Conservation (phyloP, 1,140 invertebrate genomes). For the Pachypsylla venusta region DNA sequence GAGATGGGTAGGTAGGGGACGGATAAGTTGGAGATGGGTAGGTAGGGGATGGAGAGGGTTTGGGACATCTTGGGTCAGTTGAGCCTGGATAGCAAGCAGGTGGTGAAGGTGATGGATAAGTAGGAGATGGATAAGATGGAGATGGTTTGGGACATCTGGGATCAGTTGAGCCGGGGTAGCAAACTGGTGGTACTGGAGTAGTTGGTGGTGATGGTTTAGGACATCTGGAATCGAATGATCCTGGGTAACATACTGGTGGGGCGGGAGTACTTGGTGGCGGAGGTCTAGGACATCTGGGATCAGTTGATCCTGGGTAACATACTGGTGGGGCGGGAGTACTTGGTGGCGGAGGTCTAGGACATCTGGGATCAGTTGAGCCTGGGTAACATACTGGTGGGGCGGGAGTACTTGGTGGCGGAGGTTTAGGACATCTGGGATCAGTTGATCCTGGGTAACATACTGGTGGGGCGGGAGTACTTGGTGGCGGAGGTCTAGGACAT, state of each 20-base stretch:
- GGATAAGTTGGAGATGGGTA: constrained; percentile 21
- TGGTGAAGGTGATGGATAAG: too few species aligned
- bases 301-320: too few species aligned
- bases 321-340: too few species aligned
- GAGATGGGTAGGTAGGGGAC: constrained; percentile 25
- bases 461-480: constrained; percentile 12
- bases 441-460: constrained; percentile 26
- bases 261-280: too few species aligned
- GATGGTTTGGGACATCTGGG: constrained; percentile 26
- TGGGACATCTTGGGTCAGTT: constrained; percentile 27
- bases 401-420: too few species aligned
- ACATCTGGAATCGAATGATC: constrained; percentile 29
- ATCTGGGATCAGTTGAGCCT: too few species aligned
- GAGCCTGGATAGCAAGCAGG: constrained; percentile 28
- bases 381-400: too few species aligned
- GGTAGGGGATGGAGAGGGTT: constrained; percentile 17
- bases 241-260: constrained; percentile 22
- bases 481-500: constrained; percentile 25
- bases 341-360: too few species aligned
- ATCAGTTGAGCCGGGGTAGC: constrained; percentile 22
- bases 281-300: too few species aligned
- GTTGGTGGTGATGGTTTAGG: constrained; percentile 19
- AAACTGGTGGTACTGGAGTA: too few species aligned
- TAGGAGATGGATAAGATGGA: constrained; percentile 19
- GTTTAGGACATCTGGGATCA: constrained; percentile 27